phyloP scores from a whole-genome alignment of 2,113 vertebrate genomes.

The Lasiurus borealis region DNA sequence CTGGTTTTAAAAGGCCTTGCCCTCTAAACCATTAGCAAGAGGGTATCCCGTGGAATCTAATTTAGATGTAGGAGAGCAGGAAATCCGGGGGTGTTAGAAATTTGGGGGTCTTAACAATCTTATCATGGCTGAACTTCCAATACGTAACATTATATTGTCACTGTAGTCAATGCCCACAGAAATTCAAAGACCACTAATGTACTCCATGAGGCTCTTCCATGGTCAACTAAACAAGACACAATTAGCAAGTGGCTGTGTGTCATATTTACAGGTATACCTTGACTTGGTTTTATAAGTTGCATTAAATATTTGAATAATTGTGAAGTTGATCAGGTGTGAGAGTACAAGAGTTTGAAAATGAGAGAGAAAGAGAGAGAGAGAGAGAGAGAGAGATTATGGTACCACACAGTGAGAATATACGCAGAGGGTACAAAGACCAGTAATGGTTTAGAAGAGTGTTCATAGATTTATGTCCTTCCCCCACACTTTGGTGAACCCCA shows the following conservation, averaged over 20 bases:
- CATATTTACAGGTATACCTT: background rate
- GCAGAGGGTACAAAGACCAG: background rate
- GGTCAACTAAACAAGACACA: background rate
- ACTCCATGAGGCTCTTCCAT: background rate
- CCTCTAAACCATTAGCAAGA: background rate
- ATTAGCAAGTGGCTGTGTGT: background rate
- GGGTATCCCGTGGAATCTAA: background rate
- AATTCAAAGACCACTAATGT: background rate
- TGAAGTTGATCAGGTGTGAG: background rate
- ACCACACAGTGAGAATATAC: background rate
- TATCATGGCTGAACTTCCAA: background rate
- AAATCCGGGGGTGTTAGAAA: background rate
- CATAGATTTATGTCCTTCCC: background rate
- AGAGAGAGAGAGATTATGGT: background rate
- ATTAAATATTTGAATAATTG: background rate
- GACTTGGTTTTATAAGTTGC: background rate
- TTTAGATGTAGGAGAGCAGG: background rate
- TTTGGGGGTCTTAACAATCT: background rate
- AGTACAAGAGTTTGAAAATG: background rate
- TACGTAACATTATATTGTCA: background rate
- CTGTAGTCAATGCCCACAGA: background rate
- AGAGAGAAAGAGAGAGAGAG: background rate
- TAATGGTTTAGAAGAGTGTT: background rate
- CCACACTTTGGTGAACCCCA: background rate
- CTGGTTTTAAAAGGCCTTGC: background rate